A percentile compares a stretch with the other conserved stretches of the same genome.
phyloP scores from a whole-genome alignment of 2,888 invertebrate genomes.

The Drosophila emarginata region DNA sequence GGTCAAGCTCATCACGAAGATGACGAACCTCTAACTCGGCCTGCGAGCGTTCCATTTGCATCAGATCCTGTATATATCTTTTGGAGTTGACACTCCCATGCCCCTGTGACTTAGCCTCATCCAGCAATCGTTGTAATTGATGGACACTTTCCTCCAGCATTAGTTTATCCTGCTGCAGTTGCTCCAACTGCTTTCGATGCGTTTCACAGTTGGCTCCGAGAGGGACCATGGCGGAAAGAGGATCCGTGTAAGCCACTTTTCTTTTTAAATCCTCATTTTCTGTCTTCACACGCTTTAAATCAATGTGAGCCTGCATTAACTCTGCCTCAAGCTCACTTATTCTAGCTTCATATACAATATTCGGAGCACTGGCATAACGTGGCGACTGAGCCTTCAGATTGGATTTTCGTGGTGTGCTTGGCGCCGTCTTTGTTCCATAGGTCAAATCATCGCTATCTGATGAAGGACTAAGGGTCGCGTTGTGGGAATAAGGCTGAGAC shows the following conservation, averaged over 20 bases:
- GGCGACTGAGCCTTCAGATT: conserved; percentile 67
- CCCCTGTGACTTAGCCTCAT: conserved; percentile 84
- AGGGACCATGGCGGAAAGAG: conserved; percentile 43
- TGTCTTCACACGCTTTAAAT: conserved; percentile 88
- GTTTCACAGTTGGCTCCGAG: conserved; percentile 83
- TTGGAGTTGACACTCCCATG: conserved; percentile 82
- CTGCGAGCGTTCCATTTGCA: conserved; percentile 90
- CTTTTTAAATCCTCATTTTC: conserved; percentile 84
- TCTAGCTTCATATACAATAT: conserved; percentile 91
- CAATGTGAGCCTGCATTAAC: conserved; percentile 89
- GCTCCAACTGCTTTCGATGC: conserved; percentile 88
- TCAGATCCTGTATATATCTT: conserved; percentile 89
- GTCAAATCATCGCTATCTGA: conserved; percentile 84
- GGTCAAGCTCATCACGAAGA: conserved; percentile 89
- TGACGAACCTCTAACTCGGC: conserved; percentile 90
- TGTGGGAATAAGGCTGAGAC: conserved; percentile 12
- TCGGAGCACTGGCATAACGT: conserved; percentile 87
- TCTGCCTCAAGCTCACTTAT: conserved; percentile 93
- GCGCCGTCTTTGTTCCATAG: conserved; percentile 49
- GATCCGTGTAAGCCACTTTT: conserved; percentile 78
- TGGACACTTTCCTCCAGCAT: conserved; percentile 87
- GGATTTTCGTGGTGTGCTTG: conserved; percentile 60
- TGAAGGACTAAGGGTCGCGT: conserved; percentile 82
- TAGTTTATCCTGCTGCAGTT: conserved; percentile 88
- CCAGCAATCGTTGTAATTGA: conserved; percentile 86